phyloP scores from a whole-genome alignment of 2,113 vertebrate genomes.

The Tachycineta bicolor region DNA sequence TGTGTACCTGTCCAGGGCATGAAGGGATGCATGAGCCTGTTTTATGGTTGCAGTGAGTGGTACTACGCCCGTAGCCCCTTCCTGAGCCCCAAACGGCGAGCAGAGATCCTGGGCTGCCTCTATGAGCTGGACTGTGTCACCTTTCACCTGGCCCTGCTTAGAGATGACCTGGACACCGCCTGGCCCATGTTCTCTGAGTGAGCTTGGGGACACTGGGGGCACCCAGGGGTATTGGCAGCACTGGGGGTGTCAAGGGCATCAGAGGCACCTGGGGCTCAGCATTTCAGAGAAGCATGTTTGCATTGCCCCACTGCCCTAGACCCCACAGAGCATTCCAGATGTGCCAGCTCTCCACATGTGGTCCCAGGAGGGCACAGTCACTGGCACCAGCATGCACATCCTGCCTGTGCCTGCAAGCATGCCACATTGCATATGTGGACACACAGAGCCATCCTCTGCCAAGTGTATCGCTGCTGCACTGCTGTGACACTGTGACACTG shows the following conservation, averaged over 20 bases:
- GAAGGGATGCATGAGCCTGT: neutral
- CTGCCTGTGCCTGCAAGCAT: neutral
- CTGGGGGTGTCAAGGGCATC: no score
- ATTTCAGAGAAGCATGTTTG: neutral
- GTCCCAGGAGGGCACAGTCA: neutral
- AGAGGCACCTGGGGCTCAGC: neutral
- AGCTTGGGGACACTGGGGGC: neutral
- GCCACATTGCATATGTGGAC: neutral
- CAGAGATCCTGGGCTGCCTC: conserved; percentile 71
- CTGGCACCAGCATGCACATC: accelerated
- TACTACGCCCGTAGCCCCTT: conserved; percentile 78
- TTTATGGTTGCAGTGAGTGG: conserved; percentile 69
- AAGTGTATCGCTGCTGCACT: neutral
- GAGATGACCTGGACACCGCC: conserved; percentile 68
- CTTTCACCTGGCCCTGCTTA: conserved; percentile 68
- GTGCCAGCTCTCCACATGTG: neutral
- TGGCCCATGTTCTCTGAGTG: conserved; percentile 73
- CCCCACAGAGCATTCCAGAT: neutral
- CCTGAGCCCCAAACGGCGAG: conserved; percentile 30
- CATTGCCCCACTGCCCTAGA: no score
- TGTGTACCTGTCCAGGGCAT: accelerated
- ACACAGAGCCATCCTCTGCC: neutral
- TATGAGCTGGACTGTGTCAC: conserved; percentile 69
- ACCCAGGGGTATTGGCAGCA: neutral
- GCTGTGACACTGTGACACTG: neutral